Evolutionary conservation across 2,888 invertebrate species (phyloP).

Genomic region (Amphipyra berbera): DNA sequence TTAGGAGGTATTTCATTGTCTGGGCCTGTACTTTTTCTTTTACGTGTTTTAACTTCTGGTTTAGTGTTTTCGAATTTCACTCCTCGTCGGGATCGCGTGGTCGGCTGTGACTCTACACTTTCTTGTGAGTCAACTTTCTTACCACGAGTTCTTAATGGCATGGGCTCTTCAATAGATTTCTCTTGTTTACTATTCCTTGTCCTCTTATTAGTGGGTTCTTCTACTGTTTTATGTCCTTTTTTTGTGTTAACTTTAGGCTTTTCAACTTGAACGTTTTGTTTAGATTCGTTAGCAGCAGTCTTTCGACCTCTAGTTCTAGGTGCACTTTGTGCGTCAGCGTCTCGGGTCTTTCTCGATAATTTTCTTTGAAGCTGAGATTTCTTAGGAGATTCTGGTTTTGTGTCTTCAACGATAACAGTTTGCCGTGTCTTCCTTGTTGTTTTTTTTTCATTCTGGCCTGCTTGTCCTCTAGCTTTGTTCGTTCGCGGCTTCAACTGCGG

Average conservation of each 20-base stretch:
- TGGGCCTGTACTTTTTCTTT: constrained; percentile 53
- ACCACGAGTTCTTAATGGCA: constrained; percentile 50
- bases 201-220: constrained; percentile 31
- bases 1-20: constrained; percentile 56
- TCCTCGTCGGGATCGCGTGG: constrained; percentile 42
- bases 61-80: constrained; percentile 16
- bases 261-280: constrained; percentile 17
- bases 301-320: constrained; percentile 51
- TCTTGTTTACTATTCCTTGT: constrained; percentile 36
- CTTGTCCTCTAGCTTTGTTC: constrained; percentile 28
- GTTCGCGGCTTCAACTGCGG: constrained; percentile 68
- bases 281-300: constrained; percentile 12
- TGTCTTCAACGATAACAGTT: constrained; percentile 15
- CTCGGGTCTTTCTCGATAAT: constrained; percentile 11
- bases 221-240: constrained; percentile 47
- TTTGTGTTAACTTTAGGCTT: constrained; percentile 31
- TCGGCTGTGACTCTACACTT: constrained; percentile 41
- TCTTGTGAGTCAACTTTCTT: constrained; percentile 53
- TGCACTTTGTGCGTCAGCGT: constrained; percentile 29
- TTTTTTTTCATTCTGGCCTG: constrained; percentile 12
- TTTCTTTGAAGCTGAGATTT: constrained; percentile 47
- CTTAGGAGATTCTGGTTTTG: constrained; percentile 58
- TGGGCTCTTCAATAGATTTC: constrained; percentile 35
- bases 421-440: constrained; percentile 53
- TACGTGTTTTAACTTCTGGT: constrained; percentile 52